Base-by-base conservation (phyloP, 2,113 vertebrate genomes). In the Rostratula benghalensis region DNA sequence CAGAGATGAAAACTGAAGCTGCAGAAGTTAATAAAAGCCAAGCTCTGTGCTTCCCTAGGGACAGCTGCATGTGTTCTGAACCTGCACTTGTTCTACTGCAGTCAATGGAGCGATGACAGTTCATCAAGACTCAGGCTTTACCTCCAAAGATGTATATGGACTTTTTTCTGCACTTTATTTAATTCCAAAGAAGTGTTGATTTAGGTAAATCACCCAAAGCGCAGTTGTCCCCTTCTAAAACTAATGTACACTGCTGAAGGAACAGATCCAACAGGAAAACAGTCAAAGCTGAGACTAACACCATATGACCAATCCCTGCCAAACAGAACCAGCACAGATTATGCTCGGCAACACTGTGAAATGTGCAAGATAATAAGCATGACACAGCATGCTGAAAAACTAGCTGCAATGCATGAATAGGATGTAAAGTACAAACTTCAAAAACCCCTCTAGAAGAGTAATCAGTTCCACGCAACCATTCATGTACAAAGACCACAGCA, bases 231-330 rank as follows among this genome's bases (percentile, higher is more conserved):
- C 37, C 53, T 90, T 87, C 73, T 53, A 69, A 85, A 95, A 76
- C 30, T 57, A 57, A 70, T 0, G 3, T 20, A 50, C 50, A 77
- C 60, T 69, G 46, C 39, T 75, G 48, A 89, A 81, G n/a, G 71
- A 85, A 85, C 30, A 78, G 68, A 65, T 46, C 60, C 63, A 93
- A 65, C 16, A 35, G 30, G 39, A 59, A 67, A 87, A 79, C 14
- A 46, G 50, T 33, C 51, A 69, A 93, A 96, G 33, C 39, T 7
- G 9, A 93, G 67, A 64, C 51, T 83, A 56, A 93, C 95, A 75
- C 37, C 4, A 0, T 18, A 43, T 10, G 28, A 74, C 10, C 39
- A 41, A 65, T 43, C 59, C 53, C 35, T 63, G 78, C 51, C 64
- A 74, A 88, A 63, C 28, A 76, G 56, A 91, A 71, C 65, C 69